These are phyloP conservation scores for Ceratosolen fusciceps DNA, from an alignment of 1,140 invertebrate species.

Conservation along the genomic window DNA sequence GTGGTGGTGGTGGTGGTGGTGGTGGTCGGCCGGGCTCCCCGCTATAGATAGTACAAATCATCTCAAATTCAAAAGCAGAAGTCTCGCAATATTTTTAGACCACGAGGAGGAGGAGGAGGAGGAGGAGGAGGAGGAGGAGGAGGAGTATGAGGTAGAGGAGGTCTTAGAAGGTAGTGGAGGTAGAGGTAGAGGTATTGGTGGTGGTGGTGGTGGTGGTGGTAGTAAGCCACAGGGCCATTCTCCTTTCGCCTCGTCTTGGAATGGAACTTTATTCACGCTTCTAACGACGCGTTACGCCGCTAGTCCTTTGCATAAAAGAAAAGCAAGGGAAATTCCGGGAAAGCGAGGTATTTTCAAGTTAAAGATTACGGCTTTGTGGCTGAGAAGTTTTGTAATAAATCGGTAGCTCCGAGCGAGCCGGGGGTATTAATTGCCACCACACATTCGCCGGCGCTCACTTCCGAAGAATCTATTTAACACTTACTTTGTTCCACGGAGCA, in stretches of 20 bases:
- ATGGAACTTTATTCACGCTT: conserved; percentile 44
- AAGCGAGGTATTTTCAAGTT: conserved; percentile 26
- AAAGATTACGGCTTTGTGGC: conserved; percentile 24
- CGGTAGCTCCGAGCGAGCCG: background rate
- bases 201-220: background rate
- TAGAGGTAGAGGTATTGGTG: background rate
- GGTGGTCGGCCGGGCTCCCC: background rate
- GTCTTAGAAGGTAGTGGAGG: too few species aligned
- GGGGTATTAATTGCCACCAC: background rate
- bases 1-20: too few species aligned
- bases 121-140: too few species aligned
- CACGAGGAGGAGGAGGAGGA: too few species aligned
- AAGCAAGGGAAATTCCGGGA: conserved; percentile 18
- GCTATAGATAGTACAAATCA: conserved; percentile 48
- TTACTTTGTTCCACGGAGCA: too few species aligned
- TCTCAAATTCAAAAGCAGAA: conserved; percentile 46
- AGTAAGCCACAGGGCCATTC: conserved; percentile 34
- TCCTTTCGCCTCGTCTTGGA: conserved; percentile 35
- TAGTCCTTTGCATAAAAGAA: conserved; percentile 41
- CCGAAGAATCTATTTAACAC: background rate
- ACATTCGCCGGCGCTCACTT: background rate
- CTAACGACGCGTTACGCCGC: conserved; percentile 45
- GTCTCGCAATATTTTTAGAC: conserved; percentile 35
- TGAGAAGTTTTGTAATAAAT: conserved; percentile 23
- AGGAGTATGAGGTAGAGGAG: too few species aligned